phyloP scores from a whole-genome alignment of 1,140 invertebrate genomes.

The Batillaria attramentaria region DNA sequence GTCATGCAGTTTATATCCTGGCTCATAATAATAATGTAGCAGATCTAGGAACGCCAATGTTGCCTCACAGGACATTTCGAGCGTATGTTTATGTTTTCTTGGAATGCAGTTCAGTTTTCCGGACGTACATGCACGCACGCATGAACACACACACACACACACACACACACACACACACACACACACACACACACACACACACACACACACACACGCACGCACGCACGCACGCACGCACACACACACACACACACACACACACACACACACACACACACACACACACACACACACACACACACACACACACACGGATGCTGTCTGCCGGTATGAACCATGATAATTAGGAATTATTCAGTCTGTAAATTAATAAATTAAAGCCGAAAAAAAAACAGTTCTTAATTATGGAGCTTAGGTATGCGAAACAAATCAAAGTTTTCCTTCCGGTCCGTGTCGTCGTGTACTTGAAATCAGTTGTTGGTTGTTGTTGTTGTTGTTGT shows the following conservation, averaged over 20 bases:
- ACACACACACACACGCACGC: not conserved
- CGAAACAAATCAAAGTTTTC: not conserved
- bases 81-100: too few relatives aligned
- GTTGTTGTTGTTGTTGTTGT: not conserved
- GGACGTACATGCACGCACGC: not conserved
- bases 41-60: too few relatives aligned
- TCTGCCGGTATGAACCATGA: not conserved
- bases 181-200: not conserved
- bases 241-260: conserved; percentile 2
- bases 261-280: conserved; percentile 2
- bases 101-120: too few relatives aligned
- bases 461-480: too few relatives aligned
- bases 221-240: not conserved
- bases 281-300: conserved; percentile 2
- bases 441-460: too few relatives aligned
- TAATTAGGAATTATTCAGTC: not conserved
- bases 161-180: not conserved
- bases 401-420: not conserved
- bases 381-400: not conserved
- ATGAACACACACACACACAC: not conserved
- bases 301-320: not conserved
- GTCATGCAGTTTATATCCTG: too few relatives aligned
- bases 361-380: not conserved
- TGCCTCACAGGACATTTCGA: too few relatives aligned
- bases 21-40: too few relatives aligned